Evolutionary conservation across 2,113 vertebrate genomes (phyloP).

Genomic region (Dasyprocta punctata): DNA sequence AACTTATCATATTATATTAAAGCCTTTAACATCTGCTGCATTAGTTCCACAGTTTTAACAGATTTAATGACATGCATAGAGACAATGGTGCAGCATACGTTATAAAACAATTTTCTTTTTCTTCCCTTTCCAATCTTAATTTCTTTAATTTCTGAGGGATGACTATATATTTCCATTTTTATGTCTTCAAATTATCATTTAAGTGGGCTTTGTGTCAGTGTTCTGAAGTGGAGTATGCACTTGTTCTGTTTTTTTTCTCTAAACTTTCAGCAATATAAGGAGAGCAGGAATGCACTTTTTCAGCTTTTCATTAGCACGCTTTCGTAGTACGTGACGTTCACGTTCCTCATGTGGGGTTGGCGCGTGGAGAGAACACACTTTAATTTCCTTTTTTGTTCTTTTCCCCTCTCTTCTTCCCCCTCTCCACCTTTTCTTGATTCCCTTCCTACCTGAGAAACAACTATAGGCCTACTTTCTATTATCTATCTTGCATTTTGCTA

Average conservation of each 20-base stretch:
- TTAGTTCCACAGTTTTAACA: background rate
- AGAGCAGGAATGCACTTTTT: too few species aligned
- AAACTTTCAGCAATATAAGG: background rate
- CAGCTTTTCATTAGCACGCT: background rate
- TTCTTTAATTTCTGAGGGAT: background rate
- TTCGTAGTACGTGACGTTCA: fast-evolving
- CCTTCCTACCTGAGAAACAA: background rate
- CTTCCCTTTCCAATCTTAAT: background rate
- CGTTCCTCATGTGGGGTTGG: background rate
- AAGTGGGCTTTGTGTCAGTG: background rate
- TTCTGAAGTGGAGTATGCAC: background rate
- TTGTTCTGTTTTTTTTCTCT: background rate
- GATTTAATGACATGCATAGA: background rate
- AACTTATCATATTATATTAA: background rate
- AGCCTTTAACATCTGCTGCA: background rate
- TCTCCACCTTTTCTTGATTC: background rate
- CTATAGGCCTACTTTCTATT: background rate
- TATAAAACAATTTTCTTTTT: background rate
- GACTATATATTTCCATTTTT: background rate
- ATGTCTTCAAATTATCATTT: background rate
- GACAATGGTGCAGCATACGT: background rate
- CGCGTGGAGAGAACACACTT: background rate
- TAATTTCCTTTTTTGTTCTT: background rate
- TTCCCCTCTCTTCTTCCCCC: background rate
- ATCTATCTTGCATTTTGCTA: background rate